Base-by-base conservation (phyloP, 2,888 invertebrate species). In the Melolontha melolontha region DNA sequence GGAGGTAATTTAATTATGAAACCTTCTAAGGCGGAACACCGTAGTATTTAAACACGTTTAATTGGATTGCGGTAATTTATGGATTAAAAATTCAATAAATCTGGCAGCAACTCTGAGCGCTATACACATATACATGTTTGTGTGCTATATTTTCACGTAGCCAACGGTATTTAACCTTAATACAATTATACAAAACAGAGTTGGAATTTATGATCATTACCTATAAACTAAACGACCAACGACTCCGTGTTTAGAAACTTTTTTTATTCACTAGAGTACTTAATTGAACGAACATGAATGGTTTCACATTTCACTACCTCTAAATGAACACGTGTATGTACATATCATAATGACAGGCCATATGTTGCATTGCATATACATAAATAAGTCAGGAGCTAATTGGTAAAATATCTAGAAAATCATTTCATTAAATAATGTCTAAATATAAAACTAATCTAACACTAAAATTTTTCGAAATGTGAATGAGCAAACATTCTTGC, bases 11-110 rank as follows among this genome's bases (percentile, higher is more conserved):
- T 70, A 70, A 69, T 69, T 67, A 72, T 64, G 75, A 75, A 75
- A 73, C 74, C 75, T 73, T 74, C 70, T 67, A 74, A 74, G 72
- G 70, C 71, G 70, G 64, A 63, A 72, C 72, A 68, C 69, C 66
- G 72, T 69, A 71, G 67, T 69, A 70, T 73, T 72, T 72, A 73
- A 72, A 72, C 68, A 67, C 70, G 63, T 72, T 74, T 75, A 75
- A 75, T 74, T 74, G 75, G 75, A 74, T 74, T 73, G 67, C 66
- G 73, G 70, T 75, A 75, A 75, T 75, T 75, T 74, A 72, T 73
- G 67, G 72, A 75, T 73, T 73, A 70, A 68, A 72, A 73, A 72
- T 74, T 71, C 73, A 66, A 73, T 73, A 73, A 72, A 73, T 73
- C 71, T 71, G 69, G 52, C 47, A 44, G 44, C 44, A 27, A 44